These are phyloP conservation scores for Hylomyscus alleni DNA, from an alignment of 2,797 vertebrate genomes.

Conservation along the genomic window DNA sequence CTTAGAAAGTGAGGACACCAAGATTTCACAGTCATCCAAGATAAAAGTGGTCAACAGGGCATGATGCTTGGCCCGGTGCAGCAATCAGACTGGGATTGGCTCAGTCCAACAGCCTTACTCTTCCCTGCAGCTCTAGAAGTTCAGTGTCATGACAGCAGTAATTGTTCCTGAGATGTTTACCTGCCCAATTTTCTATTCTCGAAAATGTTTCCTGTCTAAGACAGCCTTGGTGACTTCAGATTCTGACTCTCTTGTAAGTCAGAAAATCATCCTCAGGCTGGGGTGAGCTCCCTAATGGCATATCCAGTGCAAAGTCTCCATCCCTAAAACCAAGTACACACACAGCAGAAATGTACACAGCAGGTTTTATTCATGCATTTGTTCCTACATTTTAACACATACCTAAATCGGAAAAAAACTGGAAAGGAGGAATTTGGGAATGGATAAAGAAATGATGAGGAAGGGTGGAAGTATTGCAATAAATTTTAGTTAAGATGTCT, in stretches of 20 bases:
- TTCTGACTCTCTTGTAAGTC: not conserved
- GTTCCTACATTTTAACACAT: no score
- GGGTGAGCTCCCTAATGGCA: not conserved
- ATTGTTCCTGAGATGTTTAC: not conserved
- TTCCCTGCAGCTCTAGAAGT: not conserved
- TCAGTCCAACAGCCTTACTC: no score
- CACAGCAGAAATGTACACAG: not conserved
- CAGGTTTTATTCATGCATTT: not conserved
- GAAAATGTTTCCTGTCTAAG: not conserved
- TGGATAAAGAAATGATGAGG: no score
- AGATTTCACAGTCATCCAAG: not conserved
- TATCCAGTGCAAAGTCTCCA: not conserved
- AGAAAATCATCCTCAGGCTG: not conserved
- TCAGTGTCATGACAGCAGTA: not conserved
- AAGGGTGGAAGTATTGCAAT: no score
- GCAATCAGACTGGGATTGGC: no score
- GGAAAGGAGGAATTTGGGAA: no score
- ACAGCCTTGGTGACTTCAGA: not conserved
- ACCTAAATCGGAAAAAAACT: no score
- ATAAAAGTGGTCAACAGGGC: rapidly evolving
- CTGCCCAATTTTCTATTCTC: not conserved
- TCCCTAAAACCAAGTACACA: not conserved
- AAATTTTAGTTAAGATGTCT: no score
- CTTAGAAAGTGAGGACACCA: not conserved
- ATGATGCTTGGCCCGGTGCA: not conserved